These are phyloP conservation scores for Phaethornis superciliosus DNA, from an alignment of 2,113 vertebrate species.

Conservation along the genomic window DNA sequence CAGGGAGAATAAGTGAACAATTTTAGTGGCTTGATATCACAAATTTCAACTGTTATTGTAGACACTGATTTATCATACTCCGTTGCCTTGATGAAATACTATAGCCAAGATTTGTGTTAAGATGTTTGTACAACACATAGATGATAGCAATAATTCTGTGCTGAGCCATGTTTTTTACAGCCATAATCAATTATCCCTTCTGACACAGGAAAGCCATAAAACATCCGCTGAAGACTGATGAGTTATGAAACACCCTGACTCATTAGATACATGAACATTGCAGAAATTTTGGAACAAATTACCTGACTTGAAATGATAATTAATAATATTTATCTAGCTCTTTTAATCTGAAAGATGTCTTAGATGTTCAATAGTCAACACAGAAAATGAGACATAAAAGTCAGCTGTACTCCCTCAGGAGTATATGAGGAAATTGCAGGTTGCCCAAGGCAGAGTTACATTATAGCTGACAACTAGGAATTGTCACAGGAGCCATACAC, in stretches of 20 bases:
- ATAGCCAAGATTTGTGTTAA: background rate
- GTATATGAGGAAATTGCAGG: background rate
- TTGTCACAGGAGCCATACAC: background rate
- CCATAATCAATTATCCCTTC: background rate
- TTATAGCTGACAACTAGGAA: background rate
- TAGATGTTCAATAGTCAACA: background rate
- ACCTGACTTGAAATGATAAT: background rate
- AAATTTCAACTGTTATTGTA: background rate
- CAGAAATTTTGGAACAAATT: conserved; percentile 30
- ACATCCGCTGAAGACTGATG: conserved; percentile 6
- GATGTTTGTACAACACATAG: background rate
- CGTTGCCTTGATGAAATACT: background rate
- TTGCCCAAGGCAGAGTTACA: background rate
- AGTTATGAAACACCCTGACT: conserved; percentile 28
- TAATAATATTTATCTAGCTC: conserved; percentile 12
- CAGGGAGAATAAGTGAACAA: background rate
- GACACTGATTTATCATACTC: background rate
- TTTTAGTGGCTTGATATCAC: background rate
- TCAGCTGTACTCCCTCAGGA: background rate
- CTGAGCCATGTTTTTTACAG: background rate
- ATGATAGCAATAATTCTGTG: conserved; percentile 6
- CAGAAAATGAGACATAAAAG: background rate
- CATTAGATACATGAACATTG: background rate
- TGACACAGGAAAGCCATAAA: conserved; percentile 22
- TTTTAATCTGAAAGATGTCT: background rate